Evolutionary conservation across 2,888 invertebrate genomes (phyloP), one percentile per base, ranked within the genome.

Genomic region (Melanotus villosus): DNA sequence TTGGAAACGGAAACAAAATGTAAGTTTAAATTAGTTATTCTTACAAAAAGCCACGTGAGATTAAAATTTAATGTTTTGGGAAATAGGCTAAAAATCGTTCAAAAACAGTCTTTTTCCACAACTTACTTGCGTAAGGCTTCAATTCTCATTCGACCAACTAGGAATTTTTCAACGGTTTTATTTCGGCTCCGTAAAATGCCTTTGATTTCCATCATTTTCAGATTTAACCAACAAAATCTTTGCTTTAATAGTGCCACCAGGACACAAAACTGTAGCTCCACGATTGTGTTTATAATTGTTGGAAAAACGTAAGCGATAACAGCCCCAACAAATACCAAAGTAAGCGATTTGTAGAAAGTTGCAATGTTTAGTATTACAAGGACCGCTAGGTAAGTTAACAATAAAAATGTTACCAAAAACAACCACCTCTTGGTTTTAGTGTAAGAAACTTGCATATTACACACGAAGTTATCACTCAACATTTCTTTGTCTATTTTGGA

Each of bases 221-320:
- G 19, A 36, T 65, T 65, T 2, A 58, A 14, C 65, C 45, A 50
- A 23, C 16, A 32, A 26, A 65, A 47, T 23, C 65, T 45, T 26
- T 32, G 18, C 19, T 32, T 47, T 6, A 65, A 16, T 6, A 47
- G n/a, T 14, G 58, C n/a, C 2, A 58, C 36, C 2, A 65, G 5
- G 1, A 36, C 19, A 36, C 65, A 65, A 47, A 57, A 65, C 9
- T 65, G 57, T n/a, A 65, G n/a, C 38, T 65, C 65, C 34, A 65
- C 43, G 1, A 50, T 9, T 6, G 34, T 21, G 5, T 32, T 34
- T 10, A 45, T 50, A 14, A 58, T 18, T 7, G 14, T 32, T 12
- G 65, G 58, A 10, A n/a, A n/a, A 5, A 50, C 23, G 16, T 58
- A 65, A 4, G 58, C 65, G 16, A 58, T 18, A 5, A 38, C 36